A percentile compares a stretch with the other conserved stretches of the same genome.
Evolutionary conservation across 2,888 invertebrate species (phyloP).

Genomic region (Perdita meconis): DNA sequence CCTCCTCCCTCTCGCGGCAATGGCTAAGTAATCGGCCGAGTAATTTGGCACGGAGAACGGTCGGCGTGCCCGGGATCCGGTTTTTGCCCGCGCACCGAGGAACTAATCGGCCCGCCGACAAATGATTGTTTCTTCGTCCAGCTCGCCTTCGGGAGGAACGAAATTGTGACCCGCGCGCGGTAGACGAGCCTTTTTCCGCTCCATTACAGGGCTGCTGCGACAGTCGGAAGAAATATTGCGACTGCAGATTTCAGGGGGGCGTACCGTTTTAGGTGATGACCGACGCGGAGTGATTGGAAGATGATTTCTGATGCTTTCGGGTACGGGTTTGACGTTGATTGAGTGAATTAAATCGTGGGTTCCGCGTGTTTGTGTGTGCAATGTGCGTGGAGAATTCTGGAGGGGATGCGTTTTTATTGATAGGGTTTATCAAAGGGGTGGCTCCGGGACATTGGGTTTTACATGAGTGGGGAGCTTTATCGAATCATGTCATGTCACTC

Average conservation of each 20-base stretch:
- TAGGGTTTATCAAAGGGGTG: no score
- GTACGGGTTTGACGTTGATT: no score
- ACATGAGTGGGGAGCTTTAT: no score
- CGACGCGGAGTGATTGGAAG: no score
- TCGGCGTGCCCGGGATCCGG: slow-evolving; percentile 4
- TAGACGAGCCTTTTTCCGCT: slow-evolving; percentile 6
- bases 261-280: slow-evolving; percentile 1
- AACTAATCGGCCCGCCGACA: slow-evolving; percentile 35
- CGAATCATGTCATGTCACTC: no score
- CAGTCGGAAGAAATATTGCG: slow-evolving; percentile 1
- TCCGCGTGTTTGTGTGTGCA: no score
- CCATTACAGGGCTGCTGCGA: slow-evolving; percentile 12
- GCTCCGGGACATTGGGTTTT: no score
- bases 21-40: slow-evolving; percentile 47
- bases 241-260: neutral
- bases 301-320: no score
- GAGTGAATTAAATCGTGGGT: no score
- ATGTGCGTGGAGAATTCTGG: no score
- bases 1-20: slow-evolving; percentile 19
- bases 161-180: neutral
- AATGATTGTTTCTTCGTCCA: slow-evolving; percentile 41
- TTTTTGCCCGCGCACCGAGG: slow-evolving; percentile 28
- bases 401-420: no score
- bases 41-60: slow-evolving; percentile 40
- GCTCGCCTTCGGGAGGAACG: neutral